Evolutionary conservation across 2,888 invertebrate genomes (phyloP).

Genomic region (Nomada goodeniana): DNA sequence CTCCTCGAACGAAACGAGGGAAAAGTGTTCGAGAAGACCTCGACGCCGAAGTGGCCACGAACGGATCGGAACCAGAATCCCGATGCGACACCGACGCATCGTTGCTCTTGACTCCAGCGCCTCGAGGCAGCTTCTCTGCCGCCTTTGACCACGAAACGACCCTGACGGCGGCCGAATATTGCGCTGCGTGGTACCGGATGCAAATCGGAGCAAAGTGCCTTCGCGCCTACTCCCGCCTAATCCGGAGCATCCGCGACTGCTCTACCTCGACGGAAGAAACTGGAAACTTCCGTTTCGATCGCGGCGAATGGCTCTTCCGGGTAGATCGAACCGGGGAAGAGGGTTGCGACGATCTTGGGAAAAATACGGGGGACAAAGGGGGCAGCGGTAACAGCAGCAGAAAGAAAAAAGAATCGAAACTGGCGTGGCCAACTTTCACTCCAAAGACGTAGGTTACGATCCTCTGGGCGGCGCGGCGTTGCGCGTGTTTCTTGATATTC

Average conservation of each 20-base stretch:
- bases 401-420: conserved; percentile 28
- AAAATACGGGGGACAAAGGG: background rate
- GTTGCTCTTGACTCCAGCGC: conserved; percentile 1
- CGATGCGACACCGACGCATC: background rate
- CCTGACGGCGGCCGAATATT: background rate
- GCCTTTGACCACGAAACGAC: background rate
- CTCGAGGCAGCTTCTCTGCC: background rate
- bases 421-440: conserved; percentile 62
- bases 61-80: background rate
- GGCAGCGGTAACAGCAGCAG: background rate
- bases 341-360: background rate
- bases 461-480: conserved; percentile 18
- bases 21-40: conserved; percentile 33
- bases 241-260: conserved; percentile 7
- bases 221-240: conserved; percentile 28
- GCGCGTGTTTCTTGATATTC: conserved; percentile 51
- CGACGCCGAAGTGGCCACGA: background rate
- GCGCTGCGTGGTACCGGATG: background rate
- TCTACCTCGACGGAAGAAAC: background rate
- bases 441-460: conserved; percentile 66
- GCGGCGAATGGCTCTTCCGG: background rate
- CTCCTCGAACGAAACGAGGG: conserved; percentile 23
- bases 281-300: conserved; percentile 22
- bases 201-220: conserved; percentile 17
- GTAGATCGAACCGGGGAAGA: conserved; percentile 1